These are phyloP conservation scores for Lasioglossum leucozonium DNA, from an alignment of 2,888 invertebrate species.

Conservation along the genomic window DNA sequence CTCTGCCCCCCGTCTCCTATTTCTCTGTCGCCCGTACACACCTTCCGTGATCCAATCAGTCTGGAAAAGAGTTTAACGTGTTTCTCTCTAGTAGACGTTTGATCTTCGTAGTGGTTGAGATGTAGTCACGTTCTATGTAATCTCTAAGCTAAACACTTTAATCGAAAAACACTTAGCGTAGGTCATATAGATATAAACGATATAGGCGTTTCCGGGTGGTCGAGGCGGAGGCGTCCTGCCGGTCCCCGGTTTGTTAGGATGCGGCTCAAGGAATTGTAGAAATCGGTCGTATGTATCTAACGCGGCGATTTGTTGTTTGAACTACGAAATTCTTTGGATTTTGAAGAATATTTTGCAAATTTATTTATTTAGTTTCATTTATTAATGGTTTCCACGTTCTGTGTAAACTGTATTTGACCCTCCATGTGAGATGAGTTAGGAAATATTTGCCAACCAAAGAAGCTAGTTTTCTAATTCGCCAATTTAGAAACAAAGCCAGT, in stretches of 20 bases:
- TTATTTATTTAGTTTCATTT: not conserved
- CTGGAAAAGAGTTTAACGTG: constrained; percentile 76
- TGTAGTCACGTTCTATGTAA: constrained; percentile 82
- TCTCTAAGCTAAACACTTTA: constrained; percentile 81
- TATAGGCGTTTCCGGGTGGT: constrained; percentile 74
- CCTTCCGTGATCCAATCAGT: constrained; percentile 44
- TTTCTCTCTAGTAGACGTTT: constrained; percentile 81
- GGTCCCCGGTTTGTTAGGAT: not conserved
- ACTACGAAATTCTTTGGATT: not conserved
- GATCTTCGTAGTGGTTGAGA: constrained; percentile 77
- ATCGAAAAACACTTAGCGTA: constrained; percentile 80
- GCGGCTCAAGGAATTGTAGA: not conserved
- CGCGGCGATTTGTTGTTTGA: not conserved
- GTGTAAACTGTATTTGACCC: not conserved
- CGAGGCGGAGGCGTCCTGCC: constrained; percentile 66
- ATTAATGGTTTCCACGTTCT: not conserved
- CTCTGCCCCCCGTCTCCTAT: constrained; percentile 41
- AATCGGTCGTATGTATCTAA: not conserved
- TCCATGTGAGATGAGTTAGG: not conserved
- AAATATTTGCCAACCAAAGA: not conserved
- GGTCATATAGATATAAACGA: constrained; percentile 78
- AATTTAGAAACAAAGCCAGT: not conserved
- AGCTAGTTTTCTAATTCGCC: not conserved
- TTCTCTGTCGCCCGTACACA: constrained; percentile 33
- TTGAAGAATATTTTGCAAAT: not conserved